These are phyloP conservation scores for Antennarius maculatus DNA, from an alignment of 2,797 vertebrate genomes.

Conservation along the genomic window DNA sequence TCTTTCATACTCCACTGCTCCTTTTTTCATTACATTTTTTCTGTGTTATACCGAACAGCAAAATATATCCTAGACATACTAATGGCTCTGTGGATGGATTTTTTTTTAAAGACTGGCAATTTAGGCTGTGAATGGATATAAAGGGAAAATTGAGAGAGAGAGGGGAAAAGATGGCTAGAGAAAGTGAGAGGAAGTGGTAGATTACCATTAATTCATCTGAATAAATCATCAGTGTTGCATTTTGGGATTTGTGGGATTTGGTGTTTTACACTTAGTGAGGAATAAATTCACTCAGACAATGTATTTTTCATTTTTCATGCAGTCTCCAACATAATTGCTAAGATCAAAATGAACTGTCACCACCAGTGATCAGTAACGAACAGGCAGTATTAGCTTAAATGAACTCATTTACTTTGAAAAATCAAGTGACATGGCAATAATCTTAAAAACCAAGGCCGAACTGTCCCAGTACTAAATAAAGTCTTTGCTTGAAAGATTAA, in stretches of 20 bases:
- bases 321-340: not conserved
- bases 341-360: not conserved
- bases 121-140: conserved; percentile 38
- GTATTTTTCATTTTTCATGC: conserved; percentile 13
- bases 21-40: conserved; percentile 42
- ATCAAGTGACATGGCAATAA: not conserved
- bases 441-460: not conserved
- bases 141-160: conserved; percentile 15
- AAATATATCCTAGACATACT: conserved; percentile 34
- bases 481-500: not conserved
- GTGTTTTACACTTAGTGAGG: not conserved
- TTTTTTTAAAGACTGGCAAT: conserved; percentile 37
- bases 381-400: not conserved
- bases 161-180: not conserved
- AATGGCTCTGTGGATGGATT: conserved; percentile 28
- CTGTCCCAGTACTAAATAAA: not conserved
- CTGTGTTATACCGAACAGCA: conserved; percentile 35
- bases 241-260: conserved; percentile 9
- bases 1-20: conserved; percentile 39
- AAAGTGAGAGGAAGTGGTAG: conserved; percentile 4
- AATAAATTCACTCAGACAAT: not conserved
- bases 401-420: not conserved
- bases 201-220: conserved; percentile 30
- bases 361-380: not conserved
- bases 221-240: conserved; percentile 17